Evolutionary conservation across 2,113 vertebrate genomes (phyloP).

Genomic region (Prolemur simus): DNA sequence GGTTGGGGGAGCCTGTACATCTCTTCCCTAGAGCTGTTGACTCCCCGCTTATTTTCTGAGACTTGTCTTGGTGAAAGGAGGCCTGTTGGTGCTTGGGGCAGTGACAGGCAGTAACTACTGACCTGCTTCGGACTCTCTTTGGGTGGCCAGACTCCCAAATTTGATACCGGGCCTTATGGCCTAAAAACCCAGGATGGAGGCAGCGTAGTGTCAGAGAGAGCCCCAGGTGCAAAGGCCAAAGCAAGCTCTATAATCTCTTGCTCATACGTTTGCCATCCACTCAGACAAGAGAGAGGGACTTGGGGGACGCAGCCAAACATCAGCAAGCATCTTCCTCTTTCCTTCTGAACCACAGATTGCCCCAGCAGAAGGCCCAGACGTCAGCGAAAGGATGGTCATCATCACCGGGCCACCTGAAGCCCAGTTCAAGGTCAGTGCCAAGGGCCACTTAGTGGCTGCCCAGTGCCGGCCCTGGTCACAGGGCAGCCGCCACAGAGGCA

Average conservation of each 20-base stretch:
- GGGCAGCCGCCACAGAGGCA: not conserved
- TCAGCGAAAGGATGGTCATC: slow-evolving; percentile 94
- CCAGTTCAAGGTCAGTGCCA: slow-evolving; percentile 93
- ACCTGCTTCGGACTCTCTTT: not conserved
- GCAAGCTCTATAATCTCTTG: fast-evolving
- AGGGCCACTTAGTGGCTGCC: not conserved
- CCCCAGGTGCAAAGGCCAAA: not conserved
- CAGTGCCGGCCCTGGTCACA: not conserved
- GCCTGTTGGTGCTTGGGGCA: not conserved
- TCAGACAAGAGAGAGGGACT: not conserved
- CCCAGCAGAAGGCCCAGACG: slow-evolving; percentile 92
- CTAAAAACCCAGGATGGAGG: not conserved
- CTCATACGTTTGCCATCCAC: fast-evolving
- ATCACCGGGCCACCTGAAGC: slow-evolving; percentile 96
- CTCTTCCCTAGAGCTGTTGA: not conserved
- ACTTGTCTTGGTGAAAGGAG: not conserved
- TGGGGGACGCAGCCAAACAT: not conserved
- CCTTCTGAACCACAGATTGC: slow-evolving; percentile 85
- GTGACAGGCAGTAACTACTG: not conserved
- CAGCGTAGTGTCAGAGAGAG: not conserved
- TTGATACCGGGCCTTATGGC: not conserved
- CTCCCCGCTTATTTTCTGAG: not conserved
- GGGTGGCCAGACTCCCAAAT: not conserved
- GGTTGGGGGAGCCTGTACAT: too few relatives aligned
- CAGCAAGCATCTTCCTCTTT: not conserved